Base-by-base conservation (phyloP, 2,888 invertebrate genomes). In the Tinea pellionella region DNA sequence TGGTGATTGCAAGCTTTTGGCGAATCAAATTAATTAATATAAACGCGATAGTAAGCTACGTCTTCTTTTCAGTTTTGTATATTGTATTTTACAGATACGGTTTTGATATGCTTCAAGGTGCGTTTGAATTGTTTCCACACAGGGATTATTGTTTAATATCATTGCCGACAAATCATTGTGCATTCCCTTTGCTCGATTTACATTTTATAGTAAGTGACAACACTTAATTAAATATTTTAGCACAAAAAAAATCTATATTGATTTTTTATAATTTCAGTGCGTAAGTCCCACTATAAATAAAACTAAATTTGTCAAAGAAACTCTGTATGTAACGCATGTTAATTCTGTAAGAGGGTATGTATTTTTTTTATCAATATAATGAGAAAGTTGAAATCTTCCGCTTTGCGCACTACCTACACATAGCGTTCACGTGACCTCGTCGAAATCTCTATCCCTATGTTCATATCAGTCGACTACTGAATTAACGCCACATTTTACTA, bases 81-180 rank as follows among this genome's bases (percentile, higher is more conserved):
- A n/a, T n/a, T n/a, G n/a, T n/a, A 16, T 29, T 24, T 53, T 53
- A 19, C 62, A 80, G 88, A 61, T 78, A 80, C 61, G 86, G 84
- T 0, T 80, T 81, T 60, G 88, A 90, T 64, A 87, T 92, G 65
- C 75, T 92, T 19, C 87, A 89, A 68, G 90, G 89, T 0, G 88
- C 91, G 0, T 92, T 88, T 68, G 90, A 91, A 64, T 75, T 90
- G 63, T 92, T 89, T 64, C 90, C 92, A 0, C 83, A 89, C 19
- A 75, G 88, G 60, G 91, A 92, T 61, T 92, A 92, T 66, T 90
- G 91, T 68, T 73, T 90, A 12, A 70, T 91, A 61, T 86, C 90
- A 7, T 66, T 90, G 7, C 92, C 92, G 0, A 84, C 88, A 0
- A 77, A 78, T 2, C 77, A 82, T 55, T 73, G 82, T 0, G 77